A percentile compares a stretch with the other conserved stretches of the same genome.
Conservation (phyloP, 2,113 vertebrate genomes). For the Thamnophis sirtalis region DNA sequence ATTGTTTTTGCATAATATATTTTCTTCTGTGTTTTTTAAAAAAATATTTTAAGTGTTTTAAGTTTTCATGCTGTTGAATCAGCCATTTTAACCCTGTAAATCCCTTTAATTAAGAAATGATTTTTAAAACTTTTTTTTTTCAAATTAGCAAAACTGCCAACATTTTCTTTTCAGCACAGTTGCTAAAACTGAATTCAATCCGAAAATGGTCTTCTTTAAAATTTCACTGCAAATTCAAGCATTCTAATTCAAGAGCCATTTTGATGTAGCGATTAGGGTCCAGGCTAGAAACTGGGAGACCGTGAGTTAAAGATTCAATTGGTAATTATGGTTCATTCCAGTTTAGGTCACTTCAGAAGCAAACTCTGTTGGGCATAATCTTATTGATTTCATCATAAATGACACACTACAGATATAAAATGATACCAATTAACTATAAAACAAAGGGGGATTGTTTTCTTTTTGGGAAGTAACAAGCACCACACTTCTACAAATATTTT, state of each 20-base stretch:
- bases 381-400: background rate
- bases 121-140: conserved; percentile 38
- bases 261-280: background rate
- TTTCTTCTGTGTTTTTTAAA: background rate
- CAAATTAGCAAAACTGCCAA: conserved; percentile 48
- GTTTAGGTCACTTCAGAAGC: background rate
- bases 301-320: background rate
- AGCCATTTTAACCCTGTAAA: conserved; percentile 32
- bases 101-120: conserved; percentile 41
- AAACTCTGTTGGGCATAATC: background rate
- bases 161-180: conserved; percentile 37
- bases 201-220: conserved; percentile 47
- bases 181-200: conserved; percentile 54
- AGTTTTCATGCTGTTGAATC: conserved; percentile 34
- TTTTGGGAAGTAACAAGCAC: conserved; percentile 59
- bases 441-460: conserved; percentile 58
- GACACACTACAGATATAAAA: background rate
- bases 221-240: conserved; percentile 49
- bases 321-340: background rate
- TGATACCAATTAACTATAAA: conserved; percentile 59
- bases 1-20: background rate
- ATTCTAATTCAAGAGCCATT: background rate
- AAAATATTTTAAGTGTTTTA: background rate
- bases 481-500: conserved; percentile 68
- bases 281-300: background rate